phyloP scores from a whole-genome alignment of 2,888 invertebrate genomes.

The Cantharis rustica region DNA sequence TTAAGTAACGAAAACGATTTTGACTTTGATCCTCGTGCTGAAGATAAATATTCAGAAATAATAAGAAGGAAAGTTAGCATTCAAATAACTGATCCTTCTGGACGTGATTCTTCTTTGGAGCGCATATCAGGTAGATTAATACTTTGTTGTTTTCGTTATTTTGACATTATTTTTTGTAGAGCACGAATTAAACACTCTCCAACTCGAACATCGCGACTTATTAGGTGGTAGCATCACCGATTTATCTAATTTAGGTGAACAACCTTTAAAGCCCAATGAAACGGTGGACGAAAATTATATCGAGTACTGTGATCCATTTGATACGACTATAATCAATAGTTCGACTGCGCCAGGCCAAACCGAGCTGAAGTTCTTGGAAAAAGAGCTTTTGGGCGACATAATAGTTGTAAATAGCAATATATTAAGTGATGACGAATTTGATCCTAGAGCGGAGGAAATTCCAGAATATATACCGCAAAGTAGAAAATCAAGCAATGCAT shows the following conservation, averaged over 20 bases:
- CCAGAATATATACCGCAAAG: background rate
- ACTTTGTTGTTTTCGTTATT: background rate
- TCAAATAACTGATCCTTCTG: slow-evolving; percentile 68
- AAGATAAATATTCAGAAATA: slow-evolving; percentile 34
- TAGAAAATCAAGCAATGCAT: slow-evolving; percentile 11
- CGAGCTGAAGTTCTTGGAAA: slow-evolving; percentile 78
- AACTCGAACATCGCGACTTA: slow-evolving; percentile 65
- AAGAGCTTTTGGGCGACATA: slow-evolving; percentile 69
- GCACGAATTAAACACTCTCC: slow-evolving; percentile 55
- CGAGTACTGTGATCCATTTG: slow-evolving; percentile 81
- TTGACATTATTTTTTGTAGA: slow-evolving; percentile 49
- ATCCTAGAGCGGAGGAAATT: slow-evolving; percentile 72
- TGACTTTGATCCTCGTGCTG: slow-evolving; percentile 38
- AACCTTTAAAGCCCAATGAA: slow-evolving; percentile 67
- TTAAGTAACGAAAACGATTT: slow-evolving; percentile 57
- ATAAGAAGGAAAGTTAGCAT: slow-evolving; percentile 58
- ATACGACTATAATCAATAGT: slow-evolving; percentile 76
- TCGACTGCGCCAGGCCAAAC: slow-evolving; percentile 76
- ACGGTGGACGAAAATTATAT: slow-evolving; percentile 59
- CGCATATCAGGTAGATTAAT: slow-evolving; percentile 43
- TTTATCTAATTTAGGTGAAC: slow-evolving; percentile 69
- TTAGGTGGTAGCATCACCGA: slow-evolving; percentile 79
- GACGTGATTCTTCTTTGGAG: slow-evolving; percentile 62
- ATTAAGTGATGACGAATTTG: slow-evolving; percentile 79
- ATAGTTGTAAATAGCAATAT: slow-evolving; percentile 54